Evolutionary conservation across 2,888 invertebrate species (phyloP).

Genomic region (Ariolimax columbianus): DNA sequence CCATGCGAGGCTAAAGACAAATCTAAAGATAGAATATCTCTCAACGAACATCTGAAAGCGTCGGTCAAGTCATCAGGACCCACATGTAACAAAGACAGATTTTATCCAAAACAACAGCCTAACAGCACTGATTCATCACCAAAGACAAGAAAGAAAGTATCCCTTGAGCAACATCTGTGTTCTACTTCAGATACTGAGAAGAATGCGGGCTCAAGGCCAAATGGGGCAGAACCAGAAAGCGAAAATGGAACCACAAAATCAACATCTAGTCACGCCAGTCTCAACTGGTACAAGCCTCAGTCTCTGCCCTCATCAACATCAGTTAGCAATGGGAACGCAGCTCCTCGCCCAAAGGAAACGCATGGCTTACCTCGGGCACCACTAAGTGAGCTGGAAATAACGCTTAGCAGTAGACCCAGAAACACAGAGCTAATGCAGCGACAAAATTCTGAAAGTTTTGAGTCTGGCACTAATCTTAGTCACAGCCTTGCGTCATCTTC

Average conservation of each 20-base stretch:
- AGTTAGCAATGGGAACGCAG: slow-evolving; percentile 6
- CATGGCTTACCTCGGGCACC: background rate
- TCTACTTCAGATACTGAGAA: background rate
- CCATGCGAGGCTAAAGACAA: background rate
- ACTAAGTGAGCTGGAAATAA: background rate
- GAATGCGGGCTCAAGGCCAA: background rate
- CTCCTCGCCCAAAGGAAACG: background rate
- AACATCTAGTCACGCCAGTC: slow-evolving; percentile 33
- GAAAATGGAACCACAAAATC: background rate
- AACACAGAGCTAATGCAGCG: background rate
- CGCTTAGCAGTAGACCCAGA: background rate
- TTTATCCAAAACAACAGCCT: background rate
- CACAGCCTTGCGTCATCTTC: background rate
- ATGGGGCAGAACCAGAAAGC: background rate
- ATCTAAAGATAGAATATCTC: background rate
- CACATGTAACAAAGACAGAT: background rate
- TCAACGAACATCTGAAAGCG: background rate
- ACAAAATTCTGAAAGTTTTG: background rate
- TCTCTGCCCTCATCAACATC: slow-evolving; percentile 36
- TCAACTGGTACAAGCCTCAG: slow-evolving; percentile 46
- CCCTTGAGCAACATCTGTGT: slow-evolving; percentile 25
- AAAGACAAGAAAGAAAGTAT: background rate
- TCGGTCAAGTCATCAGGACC: background rate
- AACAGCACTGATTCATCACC: background rate
- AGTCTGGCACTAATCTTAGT: background rate